Conservation (phyloP, 2,888 invertebrate species). For the Cerastis rubricosa region DNA sequence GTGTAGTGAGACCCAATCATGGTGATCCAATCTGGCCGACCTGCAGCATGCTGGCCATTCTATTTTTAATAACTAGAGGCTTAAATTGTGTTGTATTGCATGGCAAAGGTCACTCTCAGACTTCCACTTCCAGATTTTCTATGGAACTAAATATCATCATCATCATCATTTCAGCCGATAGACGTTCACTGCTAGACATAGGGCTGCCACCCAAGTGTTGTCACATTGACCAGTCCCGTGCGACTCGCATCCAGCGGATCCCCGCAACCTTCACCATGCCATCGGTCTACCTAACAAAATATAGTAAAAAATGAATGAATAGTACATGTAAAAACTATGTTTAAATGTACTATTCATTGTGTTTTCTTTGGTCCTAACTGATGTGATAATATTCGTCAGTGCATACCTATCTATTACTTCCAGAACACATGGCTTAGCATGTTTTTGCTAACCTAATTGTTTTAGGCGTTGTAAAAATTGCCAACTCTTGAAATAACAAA, state of each 20-base stretch:
- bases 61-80: background rate
- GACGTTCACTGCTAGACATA: too few relatives aligned
- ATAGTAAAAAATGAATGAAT: too few relatives aligned
- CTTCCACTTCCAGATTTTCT: background rate
- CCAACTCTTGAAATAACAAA: background rate
- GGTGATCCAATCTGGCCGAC: background rate
- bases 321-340: background rate
- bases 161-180: too few relatives aligned
- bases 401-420: background rate
- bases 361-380: background rate
- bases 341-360: background rate
- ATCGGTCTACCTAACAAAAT: too few relatives aligned
- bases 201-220: too few relatives aligned
- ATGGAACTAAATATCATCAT: background rate
- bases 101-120: background rate
- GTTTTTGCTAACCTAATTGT: background rate
- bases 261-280: too few relatives aligned
- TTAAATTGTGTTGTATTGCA: background rate
- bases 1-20: background rate
- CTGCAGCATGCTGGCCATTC: background rate
- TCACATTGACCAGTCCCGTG: too few relatives aligned
- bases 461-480: background rate
- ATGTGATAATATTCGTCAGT: background rate
- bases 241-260: too few relatives aligned
- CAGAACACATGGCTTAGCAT: background rate